Percentiles rank a stretch among this genome's conserved stretches.
Conservation (phyloP, 2,797 vertebrate species). For the Chaetophractus vellerosus region DNA sequence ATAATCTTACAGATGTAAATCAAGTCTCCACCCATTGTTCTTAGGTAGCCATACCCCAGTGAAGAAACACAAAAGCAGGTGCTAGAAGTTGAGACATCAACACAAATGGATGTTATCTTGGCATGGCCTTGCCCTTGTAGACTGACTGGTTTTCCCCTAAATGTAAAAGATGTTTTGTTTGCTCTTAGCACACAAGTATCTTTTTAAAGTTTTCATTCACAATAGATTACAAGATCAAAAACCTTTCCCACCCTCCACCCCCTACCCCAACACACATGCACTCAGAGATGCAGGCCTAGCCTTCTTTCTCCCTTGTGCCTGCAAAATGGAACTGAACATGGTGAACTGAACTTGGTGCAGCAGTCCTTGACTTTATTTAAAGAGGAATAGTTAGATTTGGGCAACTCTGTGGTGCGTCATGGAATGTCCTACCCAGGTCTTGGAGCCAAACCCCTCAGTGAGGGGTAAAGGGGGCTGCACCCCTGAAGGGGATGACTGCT, state of each 20-base stretch:
- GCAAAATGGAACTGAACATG: neutral
- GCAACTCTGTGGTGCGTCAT: neutral
- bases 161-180: neutral
- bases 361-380: neutral
- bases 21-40: neutral
- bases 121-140: neutral
- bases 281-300: neutral
- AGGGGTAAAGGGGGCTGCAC: neutral
- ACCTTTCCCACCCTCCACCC: neutral
- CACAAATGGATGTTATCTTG: neutral
- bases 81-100: neutral
- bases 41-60: neutral
- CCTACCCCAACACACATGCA: neutral
- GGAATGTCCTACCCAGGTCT: neutral
- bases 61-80: neutral
- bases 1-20: neutral
- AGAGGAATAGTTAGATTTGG: neutral
- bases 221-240: neutral
- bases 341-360: neutral
- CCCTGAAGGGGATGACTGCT: neutral
- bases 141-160: neutral
- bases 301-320: neutral
- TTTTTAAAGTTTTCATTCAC: neutral
- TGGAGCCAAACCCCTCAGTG: neutral
- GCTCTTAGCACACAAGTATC: neutral